Percentiles rank a stretch among this genome's conserved stretches.
Evolutionary conservation across 2,797 vertebrate species (phyloP).

Genomic region (Botia kubotai): DNA sequence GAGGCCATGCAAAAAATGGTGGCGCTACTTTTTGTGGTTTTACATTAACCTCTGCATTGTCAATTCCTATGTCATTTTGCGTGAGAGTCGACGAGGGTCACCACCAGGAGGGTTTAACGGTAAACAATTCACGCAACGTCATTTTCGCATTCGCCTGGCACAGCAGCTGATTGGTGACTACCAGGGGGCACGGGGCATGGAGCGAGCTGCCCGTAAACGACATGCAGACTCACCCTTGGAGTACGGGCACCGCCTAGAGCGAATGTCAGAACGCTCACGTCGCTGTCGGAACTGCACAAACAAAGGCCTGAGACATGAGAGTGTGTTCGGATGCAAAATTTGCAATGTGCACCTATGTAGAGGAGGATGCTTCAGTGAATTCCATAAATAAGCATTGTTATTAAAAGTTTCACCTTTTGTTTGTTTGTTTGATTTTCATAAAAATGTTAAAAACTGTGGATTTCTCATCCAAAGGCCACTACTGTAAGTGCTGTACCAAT

Average conservation of each 20-base stretch:
- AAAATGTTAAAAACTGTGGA: slow-evolving; percentile 53
- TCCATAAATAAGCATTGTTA: slow-evolving; percentile 81
- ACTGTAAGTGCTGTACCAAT: slow-evolving; percentile 82
- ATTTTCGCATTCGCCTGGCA: slow-evolving; percentile 82
- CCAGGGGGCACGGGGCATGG: slow-evolving; percentile 84
- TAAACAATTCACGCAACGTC: slow-evolving; percentile 84
- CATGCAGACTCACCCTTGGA: slow-evolving; percentile 82
- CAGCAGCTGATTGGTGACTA: slow-evolving; percentile 87
- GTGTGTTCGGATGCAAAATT: slow-evolving; percentile 86
- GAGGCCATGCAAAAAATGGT: slow-evolving; percentile 84
- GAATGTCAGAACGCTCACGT: slow-evolving; percentile 84
- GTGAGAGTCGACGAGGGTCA: slow-evolving; percentile 76
- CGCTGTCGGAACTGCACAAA: slow-evolving; percentile 87
- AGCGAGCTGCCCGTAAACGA: slow-evolving; percentile 81
- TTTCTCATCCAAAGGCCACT: slow-evolving; percentile 77
- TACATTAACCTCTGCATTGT: slow-evolving; percentile 85
- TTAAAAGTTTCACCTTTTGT: slow-evolving; percentile 52
- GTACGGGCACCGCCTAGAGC: slow-evolving; percentile 85
- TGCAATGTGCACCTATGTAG: slow-evolving; percentile 86
- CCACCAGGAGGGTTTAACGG: slow-evolving; percentile 80
- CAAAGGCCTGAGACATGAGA: slow-evolving; percentile 83
- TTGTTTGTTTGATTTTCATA: slow-evolving; percentile 69
- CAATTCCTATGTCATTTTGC: slow-evolving; percentile 81
- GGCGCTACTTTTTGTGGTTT: slow-evolving; percentile 87
- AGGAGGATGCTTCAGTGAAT: slow-evolving; percentile 85